Evolutionary conservation across 1,140 invertebrate species (phyloP).

Genomic region (Drosophila repleta): DNA sequence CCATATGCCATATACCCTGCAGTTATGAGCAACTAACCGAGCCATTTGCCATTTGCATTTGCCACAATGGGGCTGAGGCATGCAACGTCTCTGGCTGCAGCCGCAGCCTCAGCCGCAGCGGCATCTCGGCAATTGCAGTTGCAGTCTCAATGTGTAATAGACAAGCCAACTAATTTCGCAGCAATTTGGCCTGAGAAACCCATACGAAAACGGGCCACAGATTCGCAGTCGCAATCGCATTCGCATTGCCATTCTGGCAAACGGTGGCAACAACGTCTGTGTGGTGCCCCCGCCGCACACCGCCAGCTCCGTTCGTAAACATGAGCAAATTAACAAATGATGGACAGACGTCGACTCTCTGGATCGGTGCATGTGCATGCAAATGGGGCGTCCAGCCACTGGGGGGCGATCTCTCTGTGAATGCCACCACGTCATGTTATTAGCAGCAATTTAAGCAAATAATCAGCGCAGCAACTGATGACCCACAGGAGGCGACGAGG

Average conservation of each 20-base stretch:
- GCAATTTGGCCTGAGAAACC: slow-evolving; percentile 53
- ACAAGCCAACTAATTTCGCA: slow-evolving; percentile 49
- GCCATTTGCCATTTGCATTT: slow-evolving; percentile 62
- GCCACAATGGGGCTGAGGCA: slow-evolving; percentile 48
- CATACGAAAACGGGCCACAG: slow-evolving; percentile 35
- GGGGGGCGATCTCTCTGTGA: slow-evolving; percentile 51
- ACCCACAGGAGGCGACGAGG: slow-evolving; percentile 12
- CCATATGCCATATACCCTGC: slow-evolving; percentile 68
- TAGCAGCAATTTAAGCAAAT: slow-evolving; percentile 84
- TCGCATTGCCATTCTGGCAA: slow-evolving; percentile 19
- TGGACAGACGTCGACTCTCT: slow-evolving; percentile 69
- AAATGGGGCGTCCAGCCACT: slow-evolving; percentile 55
- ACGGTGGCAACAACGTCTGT: slow-evolving; percentile 41
- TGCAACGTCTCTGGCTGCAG: slow-evolving; percentile 20
- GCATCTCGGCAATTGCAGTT: slow-evolving; percentile 48
- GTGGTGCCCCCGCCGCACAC: neutral
- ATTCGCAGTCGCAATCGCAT: slow-evolving; percentile 1
- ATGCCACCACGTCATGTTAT: slow-evolving; percentile 83
- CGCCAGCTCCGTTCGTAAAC: slow-evolving; percentile 20
- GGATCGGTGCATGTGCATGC: slow-evolving; percentile 53
- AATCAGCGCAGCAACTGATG: slow-evolving; percentile 77
- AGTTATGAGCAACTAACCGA: slow-evolving; percentile 78
- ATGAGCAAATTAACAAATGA: slow-evolving; percentile 78
- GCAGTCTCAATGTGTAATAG: slow-evolving; percentile 45
- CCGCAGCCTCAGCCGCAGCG: slow-evolving; percentile 10